Evolutionary conservation across 2,113 vertebrate species (phyloP).

Genomic region (Dicerorhinus sumatrensis): DNA sequence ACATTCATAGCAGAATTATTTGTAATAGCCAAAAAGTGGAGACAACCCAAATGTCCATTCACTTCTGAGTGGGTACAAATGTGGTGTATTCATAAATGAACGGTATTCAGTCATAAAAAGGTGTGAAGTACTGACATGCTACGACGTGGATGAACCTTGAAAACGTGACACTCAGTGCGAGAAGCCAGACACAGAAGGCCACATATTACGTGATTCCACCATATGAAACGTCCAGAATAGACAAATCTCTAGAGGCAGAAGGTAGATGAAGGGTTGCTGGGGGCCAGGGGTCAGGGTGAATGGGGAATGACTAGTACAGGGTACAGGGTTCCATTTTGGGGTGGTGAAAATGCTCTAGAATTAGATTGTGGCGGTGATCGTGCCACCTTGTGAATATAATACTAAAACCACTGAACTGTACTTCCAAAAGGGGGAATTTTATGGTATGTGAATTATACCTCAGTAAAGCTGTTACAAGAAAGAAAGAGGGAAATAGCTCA

Average conservation of each 20-base stretch:
- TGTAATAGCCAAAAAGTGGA: not conserved
- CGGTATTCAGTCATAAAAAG: not conserved
- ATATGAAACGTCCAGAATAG: not conserved
- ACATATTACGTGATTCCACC: no score
- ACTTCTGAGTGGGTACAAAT: not conserved
- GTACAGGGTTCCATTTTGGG: not conserved
- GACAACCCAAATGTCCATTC: not conserved
- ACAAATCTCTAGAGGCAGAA: not conserved
- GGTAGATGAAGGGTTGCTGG: not conserved
- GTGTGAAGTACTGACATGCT: not conserved
- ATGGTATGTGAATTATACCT: not conserved
- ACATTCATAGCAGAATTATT: not conserved
- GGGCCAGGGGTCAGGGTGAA: accelerated
- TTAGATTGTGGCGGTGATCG: not conserved
- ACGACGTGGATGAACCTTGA: not conserved
- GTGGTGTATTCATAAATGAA: not conserved
- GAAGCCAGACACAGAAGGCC: not conserved
- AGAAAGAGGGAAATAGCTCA: not conserved
- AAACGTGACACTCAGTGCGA: not conserved
- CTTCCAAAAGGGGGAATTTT: not conserved
- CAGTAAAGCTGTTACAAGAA: not conserved
- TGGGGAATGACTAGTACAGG: not conserved
- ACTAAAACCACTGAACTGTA: no score
- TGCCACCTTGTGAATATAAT: not conserved
- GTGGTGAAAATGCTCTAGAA: not conserved